Evolutionary conservation across 1,140 invertebrate genomes (phyloP).

Genomic region (Dendroctonus valens): DNA sequence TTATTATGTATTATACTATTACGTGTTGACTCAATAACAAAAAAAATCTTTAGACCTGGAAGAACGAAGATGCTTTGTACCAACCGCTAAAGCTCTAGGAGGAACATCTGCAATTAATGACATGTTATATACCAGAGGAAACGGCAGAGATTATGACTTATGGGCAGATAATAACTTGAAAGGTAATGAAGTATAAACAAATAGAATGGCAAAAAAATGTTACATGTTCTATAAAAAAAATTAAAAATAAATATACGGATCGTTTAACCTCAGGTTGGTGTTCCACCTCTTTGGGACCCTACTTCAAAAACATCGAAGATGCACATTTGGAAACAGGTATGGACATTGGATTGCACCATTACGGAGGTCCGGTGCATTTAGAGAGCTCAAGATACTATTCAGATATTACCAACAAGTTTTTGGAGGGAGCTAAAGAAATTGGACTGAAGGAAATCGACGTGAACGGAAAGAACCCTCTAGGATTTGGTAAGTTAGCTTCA

Average conservation of each 20-base stretch:
- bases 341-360: slow-evolving; percentile 54
- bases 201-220: too few species aligned
- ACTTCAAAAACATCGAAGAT: slow-evolving; percentile 78
- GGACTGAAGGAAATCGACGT: slow-evolving; percentile 61
- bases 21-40: not conserved
- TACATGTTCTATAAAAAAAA: too few species aligned
- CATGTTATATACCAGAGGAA: slow-evolving; percentile 85
- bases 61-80: slow-evolving; percentile 42
- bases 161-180: slow-evolving; percentile 57
- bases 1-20: too few species aligned
- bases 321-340: slow-evolving; percentile 46
- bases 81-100: slow-evolving; percentile 65
- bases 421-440: slow-evolving; percentile 59
- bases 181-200: slow-evolving; percentile 19
- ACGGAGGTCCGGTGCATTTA: slow-evolving; percentile 58
- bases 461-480: slow-evolving; percentile 62
- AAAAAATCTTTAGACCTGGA: slow-evolving; percentile 15
- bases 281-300: slow-evolving; percentile 75
- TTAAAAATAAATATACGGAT: not conserved
- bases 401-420: slow-evolving; percentile 54
- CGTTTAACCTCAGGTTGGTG: slow-evolving; percentile 64
- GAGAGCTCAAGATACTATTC: slow-evolving; percentile 57
- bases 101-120: slow-evolving; percentile 83
- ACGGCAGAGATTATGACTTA: slow-evolving; percentile 60
- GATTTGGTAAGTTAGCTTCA: slow-evolving; percentile 51